A percentile compares a stretch with the other conserved stretches of the same genome.
These are phyloP conservation scores for Onychomys arenicola DNA, from an alignment of 2,797 vertebrate genomes.

Conservation along the genomic window DNA sequence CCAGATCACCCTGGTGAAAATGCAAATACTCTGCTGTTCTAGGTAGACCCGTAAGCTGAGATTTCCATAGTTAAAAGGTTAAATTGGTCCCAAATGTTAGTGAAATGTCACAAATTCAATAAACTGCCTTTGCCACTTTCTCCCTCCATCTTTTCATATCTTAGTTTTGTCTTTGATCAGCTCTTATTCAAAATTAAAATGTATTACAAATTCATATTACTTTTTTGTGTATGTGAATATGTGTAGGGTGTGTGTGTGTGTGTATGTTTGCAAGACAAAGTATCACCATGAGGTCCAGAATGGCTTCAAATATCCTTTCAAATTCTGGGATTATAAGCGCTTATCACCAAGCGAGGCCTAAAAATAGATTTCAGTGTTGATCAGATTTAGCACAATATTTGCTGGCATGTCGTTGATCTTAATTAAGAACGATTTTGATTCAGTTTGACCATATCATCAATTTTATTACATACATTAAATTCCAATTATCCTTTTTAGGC, in stretches of 20 bases:
- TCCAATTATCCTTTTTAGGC: constrained; percentile 38
- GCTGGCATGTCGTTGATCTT: neutral
- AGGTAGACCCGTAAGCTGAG: neutral
- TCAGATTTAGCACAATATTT: neutral
- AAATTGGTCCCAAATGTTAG: neutral
- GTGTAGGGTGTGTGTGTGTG: neutral
- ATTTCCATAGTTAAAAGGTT: constrained; percentile 16
- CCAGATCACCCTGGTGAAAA: neutral
- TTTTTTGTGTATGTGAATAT: neutral
- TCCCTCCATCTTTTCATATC: constrained; percentile 1
- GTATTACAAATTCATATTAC: constrained; percentile 37
- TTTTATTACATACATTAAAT: constrained; percentile 33
- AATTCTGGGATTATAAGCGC: neutral
- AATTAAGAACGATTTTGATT: constrained; percentile 39
- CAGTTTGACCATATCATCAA: neutral
- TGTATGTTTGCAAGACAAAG: neutral
- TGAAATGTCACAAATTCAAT: constrained; percentile 35
- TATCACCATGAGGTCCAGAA: neutral
- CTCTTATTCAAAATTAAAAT: constrained; percentile 36
- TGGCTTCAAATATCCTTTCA: neutral
- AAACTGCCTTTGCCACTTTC: neutral
- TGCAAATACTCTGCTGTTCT: neutral
- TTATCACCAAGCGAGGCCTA: neutral
- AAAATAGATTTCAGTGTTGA: neutral
- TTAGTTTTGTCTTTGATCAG: constrained; percentile 19